Base-by-base conservation (phyloP, 2,113 vertebrate species). In the Cyprinus carpio region DNA sequence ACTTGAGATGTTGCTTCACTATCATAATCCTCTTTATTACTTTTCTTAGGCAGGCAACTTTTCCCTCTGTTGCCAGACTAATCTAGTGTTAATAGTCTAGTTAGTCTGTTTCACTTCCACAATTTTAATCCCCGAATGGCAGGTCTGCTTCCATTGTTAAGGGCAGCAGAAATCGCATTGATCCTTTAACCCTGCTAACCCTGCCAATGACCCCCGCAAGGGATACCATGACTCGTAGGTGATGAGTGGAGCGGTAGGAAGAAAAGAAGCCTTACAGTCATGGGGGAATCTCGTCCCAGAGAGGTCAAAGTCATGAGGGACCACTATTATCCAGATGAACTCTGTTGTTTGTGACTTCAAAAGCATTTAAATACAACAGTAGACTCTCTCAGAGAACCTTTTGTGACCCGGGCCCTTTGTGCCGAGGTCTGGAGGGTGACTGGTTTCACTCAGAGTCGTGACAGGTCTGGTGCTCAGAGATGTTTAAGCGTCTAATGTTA, bases 331-430 rank as follows among this genome's bases (percentile, higher is more conserved):
- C 85, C 81, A 75, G 64, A 62, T 60, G 74, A 87, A 81, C 83
- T 65, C 34, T 80, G 85, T 88, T 89, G 93, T 83, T 83, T 92
- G 91, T 87, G 85, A 92, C 91, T 89, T 92, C 87, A 74, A 89
- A 90, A 60, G 88, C 31, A 88, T 86, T 82, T 29, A 85, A 87
- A 86, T 89, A 88, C 90, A 90, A 87, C 87, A 86, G 87, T 89
- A 89, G 0, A 4, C 65, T 76, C 84, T 85, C 86, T 85, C 84
- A 84, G 75, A 86, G 67, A 75, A 88, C 72, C 85, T 83, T 87
- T 87, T 87, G 83, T 86, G 87, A 87, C 83, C 88, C 92, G 92
- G 88, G 91, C 89, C 90, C 94, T 96, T 95, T 96, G 94, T 96
- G 95, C 89, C 90, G 76, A 89, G 89, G 87, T 93, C 93, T 94